Percentiles rank a stretch among this genome's conserved stretches.
Evolutionary conservation across 2,888 invertebrate genomes (phyloP).

Genomic region (Nomada flava): DNA sequence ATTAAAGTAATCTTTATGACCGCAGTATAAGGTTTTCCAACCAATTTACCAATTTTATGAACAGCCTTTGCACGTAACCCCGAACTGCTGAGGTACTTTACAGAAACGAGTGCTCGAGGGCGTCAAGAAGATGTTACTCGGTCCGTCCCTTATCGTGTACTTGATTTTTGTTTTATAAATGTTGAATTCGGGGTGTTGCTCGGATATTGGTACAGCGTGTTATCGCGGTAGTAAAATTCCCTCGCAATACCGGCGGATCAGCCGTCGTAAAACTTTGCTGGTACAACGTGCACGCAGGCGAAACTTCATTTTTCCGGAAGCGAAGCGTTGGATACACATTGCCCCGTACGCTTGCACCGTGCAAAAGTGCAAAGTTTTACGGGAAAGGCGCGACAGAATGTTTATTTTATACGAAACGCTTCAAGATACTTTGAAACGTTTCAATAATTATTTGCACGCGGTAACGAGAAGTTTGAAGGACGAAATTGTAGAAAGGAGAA

Average conservation of each 20-base stretch:
- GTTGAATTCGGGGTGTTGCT: constrained; percentile 57
- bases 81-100: constrained; percentile 10
- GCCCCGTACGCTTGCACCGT: not conserved
- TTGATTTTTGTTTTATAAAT: constrained; percentile 56
- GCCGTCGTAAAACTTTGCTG: constrained; percentile 51
- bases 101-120: constrained; percentile 22
- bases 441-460: constrained; percentile 23
- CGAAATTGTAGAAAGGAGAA: constrained; percentile 45
- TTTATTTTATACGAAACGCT: constrained; percentile 56
- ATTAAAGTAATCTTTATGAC: too few species aligned
- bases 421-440: constrained; percentile 31
- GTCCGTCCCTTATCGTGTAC: constrained; percentile 26
- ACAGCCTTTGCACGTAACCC: not conserved
- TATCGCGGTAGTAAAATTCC: constrained; percentile 54
- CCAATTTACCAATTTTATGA: too few species aligned
- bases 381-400: constrained; percentile 34
- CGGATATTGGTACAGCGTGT: constrained; percentile 43
- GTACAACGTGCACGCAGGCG: constrained; percentile 24
- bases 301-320: constrained; percentile 60
- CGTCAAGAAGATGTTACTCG: constrained; percentile 8
- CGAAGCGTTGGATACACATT: constrained; percentile 38
- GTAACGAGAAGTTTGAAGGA: constrained; percentile 39
- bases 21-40: too few species aligned
- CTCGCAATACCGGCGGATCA: constrained; percentile 35
- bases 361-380: constrained; percentile 51